Percentiles rank a stretch among this genome's conserved stretches.
Conservation (phyloP, 2,113 vertebrate genomes). For the Xenus cinereus region DNA sequence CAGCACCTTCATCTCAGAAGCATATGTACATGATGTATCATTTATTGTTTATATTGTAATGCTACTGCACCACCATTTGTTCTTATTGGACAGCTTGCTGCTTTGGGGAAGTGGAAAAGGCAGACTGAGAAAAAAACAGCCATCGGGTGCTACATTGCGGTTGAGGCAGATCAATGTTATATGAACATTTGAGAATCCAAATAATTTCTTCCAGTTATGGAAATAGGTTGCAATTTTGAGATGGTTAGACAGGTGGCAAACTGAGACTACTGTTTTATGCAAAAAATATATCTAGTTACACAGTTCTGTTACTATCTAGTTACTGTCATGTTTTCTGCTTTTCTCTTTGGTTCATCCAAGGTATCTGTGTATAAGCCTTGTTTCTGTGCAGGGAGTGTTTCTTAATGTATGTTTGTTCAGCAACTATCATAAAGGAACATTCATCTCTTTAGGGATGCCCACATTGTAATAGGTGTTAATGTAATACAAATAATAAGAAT, state of each 20-base stretch:
- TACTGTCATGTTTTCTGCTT: not conserved
- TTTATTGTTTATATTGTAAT: not conserved
- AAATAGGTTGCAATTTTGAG: conserved; percentile 58
- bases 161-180: not conserved
- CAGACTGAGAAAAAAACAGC: not conserved
- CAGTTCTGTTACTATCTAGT: not conserved
- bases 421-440: not conserved
- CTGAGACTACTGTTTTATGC: conserved; percentile 54
- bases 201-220: not conserved
- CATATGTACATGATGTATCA: no score
- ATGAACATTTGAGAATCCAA: not conserved
- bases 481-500: not conserved
- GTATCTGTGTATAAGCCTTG: not conserved
- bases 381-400: not conserved
- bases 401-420: not conserved
- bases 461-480: not conserved
- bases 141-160: not conserved
- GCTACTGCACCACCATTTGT: not conserved
- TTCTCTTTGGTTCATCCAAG: not conserved
- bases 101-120: not conserved
- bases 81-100: not conserved
- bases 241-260: conserved; percentile 65
- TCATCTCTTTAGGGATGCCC: not conserved
- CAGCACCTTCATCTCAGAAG: not conserved
- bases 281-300: conserved; percentile 25